Percentiles rank a stretch among this genome's conserved stretches.
phyloP scores from a whole-genome alignment of 2,888 invertebrate genomes.

The Mylabris sibirica region DNA sequence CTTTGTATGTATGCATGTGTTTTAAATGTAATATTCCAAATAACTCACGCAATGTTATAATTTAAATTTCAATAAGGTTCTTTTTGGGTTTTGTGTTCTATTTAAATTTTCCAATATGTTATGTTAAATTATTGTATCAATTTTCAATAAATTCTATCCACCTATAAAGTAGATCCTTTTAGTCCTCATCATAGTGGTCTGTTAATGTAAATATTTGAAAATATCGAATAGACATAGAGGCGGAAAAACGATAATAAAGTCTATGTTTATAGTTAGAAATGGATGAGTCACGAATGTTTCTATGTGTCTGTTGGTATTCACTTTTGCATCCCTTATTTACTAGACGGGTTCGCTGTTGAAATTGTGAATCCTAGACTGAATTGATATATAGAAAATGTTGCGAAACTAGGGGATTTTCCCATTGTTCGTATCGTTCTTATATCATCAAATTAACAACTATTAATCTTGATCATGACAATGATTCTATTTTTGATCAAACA shows the following conservation, averaged over 20 bases:
- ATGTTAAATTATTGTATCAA: not conserved
- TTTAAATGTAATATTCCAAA: not conserved
- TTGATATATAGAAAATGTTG: not conserved
- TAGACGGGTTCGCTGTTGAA: not conserved
- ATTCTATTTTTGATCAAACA: not conserved
- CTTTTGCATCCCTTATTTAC: constrained; percentile 26
- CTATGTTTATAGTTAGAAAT: constrained; percentile 8
- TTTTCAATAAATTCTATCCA: not conserved
- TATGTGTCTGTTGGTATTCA: constrained; percentile 34
- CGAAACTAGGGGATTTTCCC: constrained; percentile 9
- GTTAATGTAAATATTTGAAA: constrained; percentile 18
- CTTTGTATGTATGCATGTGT: not conserved
- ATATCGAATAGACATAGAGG: constrained; percentile 13
- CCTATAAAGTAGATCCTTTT: not conserved
- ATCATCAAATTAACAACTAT: constrained; percentile 13
- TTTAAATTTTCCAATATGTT: not conserved
- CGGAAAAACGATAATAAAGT: constrained; percentile 20
- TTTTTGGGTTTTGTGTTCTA: not conserved
- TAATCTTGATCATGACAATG: not conserved
- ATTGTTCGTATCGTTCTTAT: constrained; percentile 7
- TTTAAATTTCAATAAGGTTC: not conserved
- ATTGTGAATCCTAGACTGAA: not conserved
- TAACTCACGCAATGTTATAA: constrained; percentile 4
- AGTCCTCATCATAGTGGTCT: not conserved
- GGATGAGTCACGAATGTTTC: constrained; percentile 29